Conservation (phyloP, 64 coral and sea anemone genomes). For the Pocillopora damicornis region DNA sequence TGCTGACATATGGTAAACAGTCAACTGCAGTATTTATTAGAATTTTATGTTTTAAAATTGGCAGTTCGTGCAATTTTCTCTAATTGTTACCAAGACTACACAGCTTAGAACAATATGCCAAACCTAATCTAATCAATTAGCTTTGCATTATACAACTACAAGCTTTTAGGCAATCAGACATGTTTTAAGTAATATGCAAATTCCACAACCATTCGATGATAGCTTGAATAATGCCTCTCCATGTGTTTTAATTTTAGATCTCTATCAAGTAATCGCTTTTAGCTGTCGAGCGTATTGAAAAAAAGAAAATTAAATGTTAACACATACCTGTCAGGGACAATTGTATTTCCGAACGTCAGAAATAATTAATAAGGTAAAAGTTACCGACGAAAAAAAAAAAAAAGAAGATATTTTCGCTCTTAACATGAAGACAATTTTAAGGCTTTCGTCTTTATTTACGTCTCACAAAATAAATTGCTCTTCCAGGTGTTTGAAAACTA, state of each 20-base stretch:
- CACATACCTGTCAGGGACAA: no score
- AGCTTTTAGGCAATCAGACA: not conserved
- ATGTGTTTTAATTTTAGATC: not conserved
- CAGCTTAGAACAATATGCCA: not conserved
- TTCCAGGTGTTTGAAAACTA: not conserved
- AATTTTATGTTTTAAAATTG: not conserved
- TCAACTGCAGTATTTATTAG: no score
- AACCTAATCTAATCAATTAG: not conserved
- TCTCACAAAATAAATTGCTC: not conserved
- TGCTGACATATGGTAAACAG: no score
- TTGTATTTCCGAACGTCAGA: no score
- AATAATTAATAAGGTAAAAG: not conserved
- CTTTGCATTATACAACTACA: not conserved
- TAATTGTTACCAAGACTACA: not conserved
- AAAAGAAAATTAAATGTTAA: not conserved
- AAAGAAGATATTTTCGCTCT: not conserved
- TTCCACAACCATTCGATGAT: not conserved
- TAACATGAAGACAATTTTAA: not conserved
- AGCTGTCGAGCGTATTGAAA: not conserved
- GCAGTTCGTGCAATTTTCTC: not conserved
- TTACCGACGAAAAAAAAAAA: not conserved
- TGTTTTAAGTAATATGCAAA: constrained; percentile 1
- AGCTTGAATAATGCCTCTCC: not conserved
- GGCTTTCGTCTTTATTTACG: not conserved
- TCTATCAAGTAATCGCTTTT: not conserved